Conservation (phyloP, 2,888 invertebrate species). For the Podotricha telesiphe region DNA sequence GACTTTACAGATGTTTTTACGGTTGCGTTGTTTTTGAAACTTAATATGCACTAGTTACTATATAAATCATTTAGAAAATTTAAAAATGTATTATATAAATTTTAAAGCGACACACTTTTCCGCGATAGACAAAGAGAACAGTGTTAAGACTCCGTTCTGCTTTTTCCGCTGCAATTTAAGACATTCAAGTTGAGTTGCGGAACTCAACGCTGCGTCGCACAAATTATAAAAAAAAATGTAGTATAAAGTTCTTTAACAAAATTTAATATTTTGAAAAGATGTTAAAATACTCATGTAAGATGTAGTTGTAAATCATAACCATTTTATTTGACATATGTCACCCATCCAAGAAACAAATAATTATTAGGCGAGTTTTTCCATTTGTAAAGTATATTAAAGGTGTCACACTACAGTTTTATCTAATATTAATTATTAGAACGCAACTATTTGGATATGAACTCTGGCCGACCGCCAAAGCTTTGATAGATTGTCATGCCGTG, state of each 20-base stretch:
- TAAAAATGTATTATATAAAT: too few species aligned
- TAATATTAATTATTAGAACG: constrained; percentile 47
- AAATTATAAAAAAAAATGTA: too few species aligned
- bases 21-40: not conserved
- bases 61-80: too few species aligned
- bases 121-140: too few species aligned
- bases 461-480: constrained; percentile 71
- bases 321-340: constrained; percentile 48
- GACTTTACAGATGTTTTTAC: constrained; percentile 1
- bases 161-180: too few species aligned
- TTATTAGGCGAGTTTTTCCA: constrained; percentile 49
- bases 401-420: constrained; percentile 56
- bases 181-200: not conserved
- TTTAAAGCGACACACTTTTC: too few species aligned
- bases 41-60: not conserved
- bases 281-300: constrained; percentile 38
- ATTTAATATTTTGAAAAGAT: constrained; percentile 17
- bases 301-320: constrained; percentile 44
- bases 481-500: constrained; percentile 71
- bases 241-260: not conserved
- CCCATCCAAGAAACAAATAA: constrained; percentile 47
- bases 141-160: too few species aligned
- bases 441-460: constrained; percentile 55
- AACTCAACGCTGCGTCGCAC: not conserved
- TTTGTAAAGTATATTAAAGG: constrained; percentile 54